phyloP scores from a whole-genome alignment of 2,888 invertebrate species.

The Acronicta alni region DNA sequence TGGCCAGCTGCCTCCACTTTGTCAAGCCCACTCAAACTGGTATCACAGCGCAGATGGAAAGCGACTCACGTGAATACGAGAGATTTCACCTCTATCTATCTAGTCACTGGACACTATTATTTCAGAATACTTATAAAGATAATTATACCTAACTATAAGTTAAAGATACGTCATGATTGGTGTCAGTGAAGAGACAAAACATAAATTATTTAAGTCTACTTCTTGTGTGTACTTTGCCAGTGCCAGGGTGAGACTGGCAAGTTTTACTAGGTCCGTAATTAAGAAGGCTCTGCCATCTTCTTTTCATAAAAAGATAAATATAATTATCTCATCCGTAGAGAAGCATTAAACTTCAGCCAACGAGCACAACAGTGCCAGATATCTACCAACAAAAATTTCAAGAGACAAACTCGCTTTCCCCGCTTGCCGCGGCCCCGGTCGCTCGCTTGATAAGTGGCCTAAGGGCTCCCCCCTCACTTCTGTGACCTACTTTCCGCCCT shows the following conservation, averaged over 20 bases:
- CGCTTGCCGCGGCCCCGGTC: slow-evolving; percentile 72
- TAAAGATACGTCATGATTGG: no score
- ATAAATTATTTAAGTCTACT: no score
- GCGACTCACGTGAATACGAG: slow-evolving; percentile 55
- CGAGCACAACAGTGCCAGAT: slow-evolving; percentile 58
- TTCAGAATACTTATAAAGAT: slow-evolving; percentile 41
- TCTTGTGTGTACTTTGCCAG: no score
- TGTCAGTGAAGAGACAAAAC: no score
- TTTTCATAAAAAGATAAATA: slow-evolving; percentile 43
- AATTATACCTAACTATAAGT: slow-evolving; percentile 6
- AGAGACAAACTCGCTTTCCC: slow-evolving; percentile 84
- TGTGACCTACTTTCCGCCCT: slow-evolving; percentile 78
- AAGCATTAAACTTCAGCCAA: slow-evolving; percentile 51
- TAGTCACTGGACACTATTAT: slow-evolving; percentile 42
- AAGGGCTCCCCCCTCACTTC: slow-evolving; percentile 82
- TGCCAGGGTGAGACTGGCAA: not conserved
- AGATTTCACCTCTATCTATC: slow-evolving; percentile 63
- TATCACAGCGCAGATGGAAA: slow-evolving; percentile 66
- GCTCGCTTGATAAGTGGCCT: slow-evolving; percentile 85
- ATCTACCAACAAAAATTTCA: slow-evolving; percentile 75
- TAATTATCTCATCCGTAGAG: slow-evolving; percentile 51
- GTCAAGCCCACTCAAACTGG: slow-evolving; percentile 58
- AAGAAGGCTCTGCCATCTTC: slow-evolving; percentile 30
- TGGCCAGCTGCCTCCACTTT: slow-evolving; percentile 54
- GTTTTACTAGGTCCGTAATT: slow-evolving; percentile 14